Conservation (phyloP, 2,113 vertebrate genomes). For the Bubo blakistoni region DNA sequence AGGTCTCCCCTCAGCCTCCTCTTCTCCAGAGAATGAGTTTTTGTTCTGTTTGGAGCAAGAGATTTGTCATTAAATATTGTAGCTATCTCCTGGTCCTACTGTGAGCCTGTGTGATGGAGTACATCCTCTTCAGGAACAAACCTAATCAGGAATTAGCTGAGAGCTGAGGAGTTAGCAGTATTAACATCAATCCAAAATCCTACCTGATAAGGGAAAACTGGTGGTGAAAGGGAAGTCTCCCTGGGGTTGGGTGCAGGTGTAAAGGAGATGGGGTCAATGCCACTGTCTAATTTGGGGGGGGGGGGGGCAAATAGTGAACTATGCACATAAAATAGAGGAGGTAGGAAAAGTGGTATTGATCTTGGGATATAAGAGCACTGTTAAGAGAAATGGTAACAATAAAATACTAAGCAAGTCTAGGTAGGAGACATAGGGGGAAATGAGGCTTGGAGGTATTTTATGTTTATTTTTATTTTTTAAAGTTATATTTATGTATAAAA, state of each 20-base stretch:
- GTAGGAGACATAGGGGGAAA: neutral
- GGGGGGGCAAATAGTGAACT: neutral
- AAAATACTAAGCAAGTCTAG: neutral
- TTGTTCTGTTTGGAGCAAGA: neutral
- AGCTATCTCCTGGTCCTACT: neutral
- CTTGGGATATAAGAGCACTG: neutral
- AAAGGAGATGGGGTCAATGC: neutral
- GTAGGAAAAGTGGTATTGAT: neutral
- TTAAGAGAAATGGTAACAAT: neutral
- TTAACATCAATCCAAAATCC: neutral
- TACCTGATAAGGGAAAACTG: neutral
- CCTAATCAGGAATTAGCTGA: neutral
- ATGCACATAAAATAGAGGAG: neutral
- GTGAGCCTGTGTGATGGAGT: accelerated
- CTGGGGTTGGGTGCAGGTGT: neutral
- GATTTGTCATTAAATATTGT: neutral
- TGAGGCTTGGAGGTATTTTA: neutral
- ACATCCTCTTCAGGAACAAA: neutral
- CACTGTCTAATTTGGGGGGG: too few species aligned
- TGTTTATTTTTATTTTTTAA: neutral
- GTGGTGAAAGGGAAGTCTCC: neutral
- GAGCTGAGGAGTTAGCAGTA: neutral
- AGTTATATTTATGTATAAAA: too few species aligned
- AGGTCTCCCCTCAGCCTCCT: too few species aligned
- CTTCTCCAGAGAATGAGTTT: neutral